Evolutionary conservation across 2,888 invertebrate species (phyloP), one percentile per base, ranked within the genome.

Genomic region (Scaeva pyrastri): DNA sequence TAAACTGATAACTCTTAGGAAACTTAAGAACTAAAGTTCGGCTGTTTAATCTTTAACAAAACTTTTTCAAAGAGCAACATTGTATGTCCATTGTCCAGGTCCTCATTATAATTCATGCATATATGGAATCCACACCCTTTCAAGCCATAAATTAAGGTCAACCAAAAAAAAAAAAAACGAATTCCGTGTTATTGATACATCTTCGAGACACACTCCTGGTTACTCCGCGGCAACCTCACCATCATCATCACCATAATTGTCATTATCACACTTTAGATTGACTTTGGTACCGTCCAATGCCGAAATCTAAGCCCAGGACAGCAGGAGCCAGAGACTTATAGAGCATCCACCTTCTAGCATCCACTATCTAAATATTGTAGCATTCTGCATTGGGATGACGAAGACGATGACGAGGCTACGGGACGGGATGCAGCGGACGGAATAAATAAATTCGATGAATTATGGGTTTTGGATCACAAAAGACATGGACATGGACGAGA

Each of bases 371-470:
- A 88, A 88, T 83, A 88, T 87, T 80, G 88, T 84, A 87, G 73
- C 88, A 88, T 78, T 82, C 78, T 82, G 82, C 82, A 82, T 68
- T 86, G 86, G n/a, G n/a, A n/a, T n/a, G n/a, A n/a, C n/a, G n/a
- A n/a, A n/a, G n/a, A n/a, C n/a, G n/a, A n/a, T n/a, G n/a, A n/a
- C 86, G 77, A 86, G 70, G 60, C 43, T 48, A 48, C 16, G n/a
- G 7, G 55, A 26, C 26, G 36, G 36, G 36, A 41, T n/a, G n/a
- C n/a, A n/a, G n/a, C n/a, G 7, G 55, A 26, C 26, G 36, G 36
- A 19, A 41, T 60, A 60, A 82, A 86, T 86, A 86, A 86, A 86
- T 86, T 86, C 86, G 86, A 86, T 86, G 86, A 86, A 78, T 86
- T 86, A 86, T 78, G 86, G n/a, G 21, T 48, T 71, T 78, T 26